Evolutionary conservation across 2,113 vertebrate species (phyloP).

Genomic region (Peromyscus californicus): DNA sequence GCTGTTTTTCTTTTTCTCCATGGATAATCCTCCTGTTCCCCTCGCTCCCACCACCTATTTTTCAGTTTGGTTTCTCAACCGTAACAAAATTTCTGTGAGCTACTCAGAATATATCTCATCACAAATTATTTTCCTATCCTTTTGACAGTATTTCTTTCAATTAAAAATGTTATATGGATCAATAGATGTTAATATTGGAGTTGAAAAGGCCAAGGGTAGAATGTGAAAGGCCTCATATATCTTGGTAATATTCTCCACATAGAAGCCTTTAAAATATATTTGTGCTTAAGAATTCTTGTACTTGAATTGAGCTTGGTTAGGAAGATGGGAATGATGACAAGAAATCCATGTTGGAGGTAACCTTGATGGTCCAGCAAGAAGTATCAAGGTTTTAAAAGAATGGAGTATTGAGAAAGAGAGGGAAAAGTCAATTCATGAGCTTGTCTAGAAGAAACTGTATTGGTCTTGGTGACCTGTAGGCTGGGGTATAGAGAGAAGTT

Average conservation of each 20-base stretch:
- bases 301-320: background rate
- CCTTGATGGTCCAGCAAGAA: background rate
- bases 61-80: background rate
- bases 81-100: slow-evolving; percentile 10
- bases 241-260: background rate
- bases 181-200: background rate
- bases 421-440: slow-evolving; percentile 5
- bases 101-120: background rate
- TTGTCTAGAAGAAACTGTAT: slow-evolving; percentile 34
- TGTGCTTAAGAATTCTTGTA: slow-evolving; percentile 1
- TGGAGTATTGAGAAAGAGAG: background rate
- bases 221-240: background rate
- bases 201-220: background rate
- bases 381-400: slow-evolving; percentile 19
- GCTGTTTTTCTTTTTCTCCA: background rate
- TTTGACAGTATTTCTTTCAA: background rate
- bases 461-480: background rate
- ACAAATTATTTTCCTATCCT: slow-evolving; percentile 17
- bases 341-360: background rate
- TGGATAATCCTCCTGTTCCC: background rate
- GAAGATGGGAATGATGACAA: background rate
- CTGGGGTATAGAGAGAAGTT: background rate
- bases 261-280: background rate
- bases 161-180: background rate
- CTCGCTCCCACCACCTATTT: background rate